Percentiles rank a stretch among this genome's conserved stretches.
Evolutionary conservation across 2,888 invertebrate species (phyloP).

Genomic region (Hyppa rectilinea): DNA sequence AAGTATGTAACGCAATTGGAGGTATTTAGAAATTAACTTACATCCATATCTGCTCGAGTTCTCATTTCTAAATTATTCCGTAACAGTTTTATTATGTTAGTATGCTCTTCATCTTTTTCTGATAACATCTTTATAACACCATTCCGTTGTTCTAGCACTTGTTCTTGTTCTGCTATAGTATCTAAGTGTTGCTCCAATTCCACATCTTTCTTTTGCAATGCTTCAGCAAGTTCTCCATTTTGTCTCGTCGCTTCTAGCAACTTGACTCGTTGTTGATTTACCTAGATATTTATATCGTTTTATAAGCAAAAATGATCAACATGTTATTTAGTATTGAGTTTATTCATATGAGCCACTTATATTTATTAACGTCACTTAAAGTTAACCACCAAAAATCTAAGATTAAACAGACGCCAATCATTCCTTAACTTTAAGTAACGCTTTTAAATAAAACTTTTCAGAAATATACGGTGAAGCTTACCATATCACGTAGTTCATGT

Average conservation of each 20-base stretch:
- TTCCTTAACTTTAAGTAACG: neutral
- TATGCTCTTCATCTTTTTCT: slow-evolving; percentile 83
- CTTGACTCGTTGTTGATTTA: slow-evolving; percentile 78
- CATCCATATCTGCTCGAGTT: slow-evolving; percentile 77
- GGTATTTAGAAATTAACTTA: slow-evolving; percentile 64
- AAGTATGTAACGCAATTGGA: too few relatives aligned
- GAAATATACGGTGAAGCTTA: slow-evolving; percentile 53
- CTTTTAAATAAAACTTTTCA: neutral
- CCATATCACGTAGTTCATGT: slow-evolving; percentile 79
- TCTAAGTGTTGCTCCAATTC: slow-evolving; percentile 73
- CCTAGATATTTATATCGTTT: slow-evolving; percentile 64
- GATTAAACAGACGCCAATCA: neutral
- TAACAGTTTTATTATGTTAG: slow-evolving; percentile 80
- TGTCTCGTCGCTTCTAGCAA: slow-evolving; percentile 74
- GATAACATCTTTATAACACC: slow-evolving; percentile 77
- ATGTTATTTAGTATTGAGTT: neutral
- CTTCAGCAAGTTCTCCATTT: slow-evolving; percentile 76
- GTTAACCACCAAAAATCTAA: neutral
- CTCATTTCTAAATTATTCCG: slow-evolving; percentile 80
- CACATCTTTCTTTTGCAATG: slow-evolving; percentile 76
- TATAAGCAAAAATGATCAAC: neutral
- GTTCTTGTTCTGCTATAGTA: slow-evolving; percentile 72
- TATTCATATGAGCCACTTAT: neutral
- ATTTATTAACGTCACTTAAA: neutral
- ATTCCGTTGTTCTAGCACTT: slow-evolving; percentile 76